phyloP scores from a whole-genome alignment of 2,113 vertebrate genomes.

The Perca fluviatilis region DNA sequence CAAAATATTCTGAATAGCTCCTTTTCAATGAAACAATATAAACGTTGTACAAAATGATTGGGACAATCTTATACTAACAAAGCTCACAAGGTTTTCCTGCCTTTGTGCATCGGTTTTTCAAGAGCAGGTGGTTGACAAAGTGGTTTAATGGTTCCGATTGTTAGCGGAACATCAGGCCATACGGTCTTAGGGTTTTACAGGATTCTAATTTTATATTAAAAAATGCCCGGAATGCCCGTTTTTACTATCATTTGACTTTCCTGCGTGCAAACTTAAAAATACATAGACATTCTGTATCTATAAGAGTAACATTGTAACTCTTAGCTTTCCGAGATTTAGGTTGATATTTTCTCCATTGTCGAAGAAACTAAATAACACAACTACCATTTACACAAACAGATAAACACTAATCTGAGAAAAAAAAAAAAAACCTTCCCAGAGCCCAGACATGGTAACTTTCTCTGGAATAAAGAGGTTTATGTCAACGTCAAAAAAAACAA shows the following conservation, averaged over 20 bases:
- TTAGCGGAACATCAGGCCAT: not conserved
- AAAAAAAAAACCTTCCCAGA: not conserved
- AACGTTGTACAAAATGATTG: slow-evolving; percentile 30
- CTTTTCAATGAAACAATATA: slow-evolving; percentile 22
- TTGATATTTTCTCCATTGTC: not conserved
- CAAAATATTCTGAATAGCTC: slow-evolving; percentile 13
- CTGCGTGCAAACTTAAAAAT: slow-evolving; percentile 22
- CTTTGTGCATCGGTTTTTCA: not conserved
- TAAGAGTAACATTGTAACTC: not conserved
- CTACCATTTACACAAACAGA: slow-evolving; percentile 11
- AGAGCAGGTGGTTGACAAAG: not conserved
- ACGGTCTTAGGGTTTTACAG: not conserved
- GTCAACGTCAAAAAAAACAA: not conserved
- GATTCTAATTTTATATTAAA: not conserved
- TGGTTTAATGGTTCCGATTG: not conserved
- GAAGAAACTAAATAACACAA: not conserved
- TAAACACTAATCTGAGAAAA: not conserved
- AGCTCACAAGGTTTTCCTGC: not conserved
- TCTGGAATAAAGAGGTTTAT: slow-evolving; percentile 16
- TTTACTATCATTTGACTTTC: slow-evolving; percentile 9
- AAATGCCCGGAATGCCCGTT: not conserved
- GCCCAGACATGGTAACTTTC: not conserved
- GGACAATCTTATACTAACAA: not conserved
- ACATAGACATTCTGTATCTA: slow-evolving; percentile 17
- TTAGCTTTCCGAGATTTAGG: not conserved